Evolutionary conservation across 2,113 vertebrate genomes (phyloP).

Genomic region (Prionailurus bengalensis): DNA sequence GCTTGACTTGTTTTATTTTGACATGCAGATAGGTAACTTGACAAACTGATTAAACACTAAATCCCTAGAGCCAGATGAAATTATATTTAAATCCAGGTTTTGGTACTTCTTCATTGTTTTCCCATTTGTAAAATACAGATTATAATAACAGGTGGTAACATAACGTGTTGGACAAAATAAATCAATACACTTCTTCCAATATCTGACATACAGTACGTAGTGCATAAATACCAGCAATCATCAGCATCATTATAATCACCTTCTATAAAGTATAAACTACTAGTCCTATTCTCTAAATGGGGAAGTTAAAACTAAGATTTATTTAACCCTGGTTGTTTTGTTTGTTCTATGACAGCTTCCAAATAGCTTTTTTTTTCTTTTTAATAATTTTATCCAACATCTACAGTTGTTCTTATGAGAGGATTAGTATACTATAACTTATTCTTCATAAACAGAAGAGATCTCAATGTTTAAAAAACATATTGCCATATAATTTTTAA

Average conservation of each 20-base stretch:
- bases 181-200: neutral
- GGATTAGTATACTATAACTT: neutral
- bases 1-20: neutral
- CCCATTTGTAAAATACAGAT: neutral
- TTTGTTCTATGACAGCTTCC: neutral
- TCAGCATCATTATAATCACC: neutral
- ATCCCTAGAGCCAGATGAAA: neutral
- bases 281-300: neutral
- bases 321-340: neutral
- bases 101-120: neutral
- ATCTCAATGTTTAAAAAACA: neutral
- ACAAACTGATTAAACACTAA: neutral
- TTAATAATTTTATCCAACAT: neutral
- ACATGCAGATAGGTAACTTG: neutral
- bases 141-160: neutral
- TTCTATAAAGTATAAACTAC: neutral
- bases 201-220: neutral
- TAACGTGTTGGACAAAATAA: neutral
- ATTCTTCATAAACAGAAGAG: neutral
- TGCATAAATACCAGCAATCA: neutral
- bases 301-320: constrained; percentile 5
- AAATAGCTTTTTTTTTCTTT: neutral
- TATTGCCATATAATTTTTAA: neutral
- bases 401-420: neutral
- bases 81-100: neutral